Evolutionary conservation across 64 coral and sea anemone species (phyloP), one percentile per base, ranked within the genome.

Genomic region (Pocillopora damicornis): DNA sequence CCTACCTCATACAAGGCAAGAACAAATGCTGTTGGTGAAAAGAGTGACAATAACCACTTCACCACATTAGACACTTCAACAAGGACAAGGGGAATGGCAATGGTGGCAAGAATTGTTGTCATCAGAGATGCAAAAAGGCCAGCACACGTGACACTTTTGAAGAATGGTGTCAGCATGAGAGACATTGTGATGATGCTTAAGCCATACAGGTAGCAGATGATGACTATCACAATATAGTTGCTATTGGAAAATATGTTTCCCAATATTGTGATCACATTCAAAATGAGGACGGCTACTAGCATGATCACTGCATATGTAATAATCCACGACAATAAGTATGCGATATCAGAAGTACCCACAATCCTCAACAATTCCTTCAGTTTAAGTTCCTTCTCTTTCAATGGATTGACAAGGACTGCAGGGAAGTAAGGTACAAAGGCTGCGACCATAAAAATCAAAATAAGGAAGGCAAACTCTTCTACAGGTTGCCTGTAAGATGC

Each of bases 11-110:
- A 58, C 71, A 96, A 64, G 25, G 73, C 18, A 20, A 96, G 36
- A 15, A 38, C 79, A 90, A 96, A 96, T 34, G 94, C 94, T 11
- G 94, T 96, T 9, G 94, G 94, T 18, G 94, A 96, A 77, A 96
- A 74, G 16, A 96, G 73, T 14, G 90, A 93, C 30, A 86, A 23
- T 8, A 59, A 35, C 94, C 94, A 96, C 76, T 90, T 93, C 4
- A 51, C 91, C 38, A 51, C 34, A 8, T 88, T 68, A 4, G 94
- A 84, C 2, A 89, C 91, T 71, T 75, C 72, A 58, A 76, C 10
- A 26, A 0, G 16, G n/a, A 81, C 77, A 15, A 96, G 76, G 20
- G 91, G 94, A 35, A 93, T 87, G 16, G 89, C 85, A 18, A 93
- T 34, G 14, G 75, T 59, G 35, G 87, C 91, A 69, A 96, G 90